Evolutionary conservation across 2,797 vertebrate species (phyloP), one percentile per base, ranked within the genome.

Genomic region (Centroberyx gerrardi): DNA sequence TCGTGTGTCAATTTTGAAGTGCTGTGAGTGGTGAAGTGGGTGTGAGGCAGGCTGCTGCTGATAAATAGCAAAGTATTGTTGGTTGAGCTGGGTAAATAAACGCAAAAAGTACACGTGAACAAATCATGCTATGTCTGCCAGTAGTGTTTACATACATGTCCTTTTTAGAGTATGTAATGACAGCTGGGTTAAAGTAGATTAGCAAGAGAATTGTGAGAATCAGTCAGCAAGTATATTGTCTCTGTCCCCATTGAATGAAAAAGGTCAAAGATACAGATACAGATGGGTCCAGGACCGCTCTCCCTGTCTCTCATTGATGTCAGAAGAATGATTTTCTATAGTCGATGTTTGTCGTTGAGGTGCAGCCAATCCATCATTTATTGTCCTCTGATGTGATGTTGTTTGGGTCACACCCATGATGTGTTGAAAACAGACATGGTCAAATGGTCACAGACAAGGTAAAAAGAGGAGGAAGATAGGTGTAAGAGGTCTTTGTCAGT

Each of bases 251-350:
- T 13, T 14, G 42, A 44, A 22, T 8, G 15, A 46, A 46, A 56
- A 17, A 49, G 6, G 27, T 27, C 9, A 56, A 3, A 46, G 1
- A 10, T 15, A 0, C 61, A 73, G 31, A 7, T 31, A 52, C 22
- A 60, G 42, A 44, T 8, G 42, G 42, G 42, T 44, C 3, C 8
- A 44, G 5, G 27, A 38, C 13, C 5, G n/a, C 14, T 56, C 29
- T 62, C 15, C 29, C 13, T 44, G 27, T 38, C 18, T 18, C 18
- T 8, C 51, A 52, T 22, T 52, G 46, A 48, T 17, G 4, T 54
- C 67, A 46, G 42, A n/a, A 59, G 67, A 71, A 36, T 29, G 54
- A 60, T 46, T 48, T 62, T 61, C 18, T 48, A 27, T 46, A 6
- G 14, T 62, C 40, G 13, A 27, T 49, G 15, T 62, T 62, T 63